Evolutionary conservation across 2,888 invertebrate genomes (phyloP), one percentile per base, ranked within the genome.

Genomic region (Camptogramma bilineatum): DNA sequence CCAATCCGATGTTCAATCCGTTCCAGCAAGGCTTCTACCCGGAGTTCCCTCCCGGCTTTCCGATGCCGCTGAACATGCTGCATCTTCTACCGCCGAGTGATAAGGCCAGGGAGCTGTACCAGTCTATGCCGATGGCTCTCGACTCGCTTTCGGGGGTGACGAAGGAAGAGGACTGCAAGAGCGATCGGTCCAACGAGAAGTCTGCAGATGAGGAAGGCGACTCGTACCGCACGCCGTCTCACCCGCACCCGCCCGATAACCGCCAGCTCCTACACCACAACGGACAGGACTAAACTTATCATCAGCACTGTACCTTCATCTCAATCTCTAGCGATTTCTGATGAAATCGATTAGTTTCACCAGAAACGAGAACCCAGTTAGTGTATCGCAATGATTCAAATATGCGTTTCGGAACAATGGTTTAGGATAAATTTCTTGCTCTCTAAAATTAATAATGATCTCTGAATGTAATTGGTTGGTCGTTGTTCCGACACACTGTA

Each of bases 11-110:
- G 76, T 96, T 96, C 87, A 96, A 96, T 80, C 96, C 96, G 60
- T 96, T 97, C 83, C 95, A 95, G 72, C 96, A 96, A 74, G 96
- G 96, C 68, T 97, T 97, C 88, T 97, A 97, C 85, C 97, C 97
- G 8, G 97, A 97, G 80, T 97, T 97, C 78, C 94, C 96, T 5
- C 94, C 94, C 5, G 96, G 96, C 17, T 97, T 97, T 81, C 97
- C 97, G 0, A 95, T 97, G 80, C 97, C 97, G 31, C 94, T 97
- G 31, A 96, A 96, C 82, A 97, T 97, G 97, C 94, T 97, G 69
- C 97, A 97, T 83, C 93, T 97, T 62, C 86, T 97, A 79, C 97
- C 97, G 64, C 97, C 96, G 47, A 95, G 94, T 77, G 97, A 97
- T 78, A 96, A 96, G 80, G 95, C 95, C 76, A 87, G 95, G 76